phyloP scores from a whole-genome alignment of 2,888 invertebrate species.

The Monopis laevigella region DNA sequence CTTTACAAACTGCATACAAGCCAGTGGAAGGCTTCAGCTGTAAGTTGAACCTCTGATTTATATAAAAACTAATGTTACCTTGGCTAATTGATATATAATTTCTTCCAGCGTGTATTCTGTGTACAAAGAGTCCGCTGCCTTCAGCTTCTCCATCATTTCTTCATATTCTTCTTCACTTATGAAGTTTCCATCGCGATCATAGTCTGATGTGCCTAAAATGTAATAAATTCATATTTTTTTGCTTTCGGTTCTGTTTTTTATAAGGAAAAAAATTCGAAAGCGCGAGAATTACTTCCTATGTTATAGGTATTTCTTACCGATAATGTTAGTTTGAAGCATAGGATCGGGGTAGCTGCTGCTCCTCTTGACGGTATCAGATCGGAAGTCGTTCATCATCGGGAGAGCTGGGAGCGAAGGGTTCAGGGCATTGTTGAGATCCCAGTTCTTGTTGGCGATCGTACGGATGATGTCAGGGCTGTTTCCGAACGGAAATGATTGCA shows the following conservation, averaged over 20 bases:
- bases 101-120: constrained; percentile 81
- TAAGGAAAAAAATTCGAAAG: too few relatives aligned
- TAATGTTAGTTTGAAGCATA: constrained; percentile 51
- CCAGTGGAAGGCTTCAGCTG: too few relatives aligned
- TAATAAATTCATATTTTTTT: neutral
- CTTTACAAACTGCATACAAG: too few relatives aligned
- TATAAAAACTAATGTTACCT: too few relatives aligned
- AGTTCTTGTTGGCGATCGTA: constrained; percentile 45
- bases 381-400: constrained; percentile 39
- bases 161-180: constrained; percentile 70
- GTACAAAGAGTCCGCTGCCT: constrained; percentile 76
- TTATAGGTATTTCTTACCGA: constrained; percentile 36
- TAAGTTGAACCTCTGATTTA: too few relatives aligned
- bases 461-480: constrained; percentile 49
- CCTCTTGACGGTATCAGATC: constrained; percentile 50
- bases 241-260: too few relatives aligned
- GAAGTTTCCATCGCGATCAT: constrained; percentile 47
- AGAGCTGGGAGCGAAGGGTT: constrained; percentile 33
- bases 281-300: too few relatives aligned
- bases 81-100: constrained; percentile 82
- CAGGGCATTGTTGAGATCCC: constrained; percentile 51
- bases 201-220: constrained; percentile 46
- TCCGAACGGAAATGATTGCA: constrained; percentile 51
- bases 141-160: constrained; percentile 73
- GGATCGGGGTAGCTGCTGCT: constrained; percentile 43